Conservation (phyloP, 2,797 vertebrate species). For the Ctenopoma multispine region DNA sequence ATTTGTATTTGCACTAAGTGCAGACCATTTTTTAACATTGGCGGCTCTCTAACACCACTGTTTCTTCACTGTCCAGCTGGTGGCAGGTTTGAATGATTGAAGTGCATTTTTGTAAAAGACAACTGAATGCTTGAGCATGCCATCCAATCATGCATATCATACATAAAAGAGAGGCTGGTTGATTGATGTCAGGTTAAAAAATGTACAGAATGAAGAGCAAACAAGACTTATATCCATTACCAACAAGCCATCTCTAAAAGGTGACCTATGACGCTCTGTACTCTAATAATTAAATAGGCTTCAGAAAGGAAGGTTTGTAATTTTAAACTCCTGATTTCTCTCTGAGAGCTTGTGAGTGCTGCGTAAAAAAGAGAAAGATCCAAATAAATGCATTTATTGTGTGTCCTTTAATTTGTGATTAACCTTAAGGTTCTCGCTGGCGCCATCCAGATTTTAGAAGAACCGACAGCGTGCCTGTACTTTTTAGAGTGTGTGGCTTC, state of each 20-base stretch:
- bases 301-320: not conserved
- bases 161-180: slow-evolving; percentile 53
- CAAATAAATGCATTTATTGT: not conserved
- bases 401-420: not conserved
- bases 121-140: slow-evolving; percentile 46
- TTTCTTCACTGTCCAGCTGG: slow-evolving; percentile 22
- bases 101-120: slow-evolving; percentile 48
- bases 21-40: slow-evolving; percentile 8
- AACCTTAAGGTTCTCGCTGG: not conserved
- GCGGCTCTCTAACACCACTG: slow-evolving; percentile 15
- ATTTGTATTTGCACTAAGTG: slow-evolving; percentile 10
- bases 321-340: not conserved
- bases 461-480: not conserved
- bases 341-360: not conserved
- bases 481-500: slow-evolving; percentile 26
- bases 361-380: no score
- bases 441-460: not conserved
- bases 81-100: slow-evolving; percentile 66
- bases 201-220: slow-evolving; percentile 11
- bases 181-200: slow-evolving; percentile 58
- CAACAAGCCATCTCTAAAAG: slow-evolving; percentile 23
- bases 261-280: not conserved
- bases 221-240: slow-evolving; percentile 3
- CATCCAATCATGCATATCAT: slow-evolving; percentile 65
- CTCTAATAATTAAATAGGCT: slow-evolving; percentile 11